phyloP scores from a whole-genome alignment of 2,888 invertebrate species.

The Lochmaea capreae region DNA sequence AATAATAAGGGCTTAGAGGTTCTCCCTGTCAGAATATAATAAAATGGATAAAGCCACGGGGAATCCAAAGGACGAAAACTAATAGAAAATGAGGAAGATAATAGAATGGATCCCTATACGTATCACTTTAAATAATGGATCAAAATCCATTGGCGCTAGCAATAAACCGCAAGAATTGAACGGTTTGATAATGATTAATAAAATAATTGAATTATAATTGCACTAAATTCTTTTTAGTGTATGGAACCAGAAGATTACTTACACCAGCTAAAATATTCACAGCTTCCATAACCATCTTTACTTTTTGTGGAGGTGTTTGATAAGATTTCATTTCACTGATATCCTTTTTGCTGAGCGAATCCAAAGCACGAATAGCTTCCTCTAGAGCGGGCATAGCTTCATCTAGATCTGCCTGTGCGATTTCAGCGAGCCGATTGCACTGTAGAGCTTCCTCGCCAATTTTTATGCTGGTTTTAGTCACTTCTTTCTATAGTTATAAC shows the following conservation, averaged over 20 bases:
- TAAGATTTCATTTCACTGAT: conserved; percentile 92
- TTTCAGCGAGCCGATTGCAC: conserved; percentile 83
- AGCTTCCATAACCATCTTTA: conserved; percentile 91
- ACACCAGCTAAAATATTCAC: conserved; percentile 83
- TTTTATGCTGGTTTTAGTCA: conserved; percentile 76
- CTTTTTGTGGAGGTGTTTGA: conserved; percentile 86
- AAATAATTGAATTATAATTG: no score
- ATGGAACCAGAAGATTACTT: conserved; percentile 55
- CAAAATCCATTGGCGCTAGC: no score
- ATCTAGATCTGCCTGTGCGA: conserved; percentile 85
- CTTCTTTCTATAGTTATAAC: conserved; percentile 69
- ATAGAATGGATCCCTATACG: no score
- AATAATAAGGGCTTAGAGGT: no score
- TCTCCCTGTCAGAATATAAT: no score
- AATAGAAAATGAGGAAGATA: background rate
- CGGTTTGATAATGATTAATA: no score
- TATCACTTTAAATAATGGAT: no score
- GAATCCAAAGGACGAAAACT: background rate
- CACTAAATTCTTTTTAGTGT: no score
- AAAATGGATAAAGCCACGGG: no score
- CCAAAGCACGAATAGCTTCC: conserved; percentile 83
- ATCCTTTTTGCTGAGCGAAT: conserved; percentile 86
- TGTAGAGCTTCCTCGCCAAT: conserved; percentile 84
- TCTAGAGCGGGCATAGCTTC: conserved; percentile 89
- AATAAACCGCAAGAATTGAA: background rate